Evolutionary conservation across 2,888 invertebrate species (phyloP), one percentile per base, ranked within the genome.

Genomic region (Tetragonula carbonaria): DNA sequence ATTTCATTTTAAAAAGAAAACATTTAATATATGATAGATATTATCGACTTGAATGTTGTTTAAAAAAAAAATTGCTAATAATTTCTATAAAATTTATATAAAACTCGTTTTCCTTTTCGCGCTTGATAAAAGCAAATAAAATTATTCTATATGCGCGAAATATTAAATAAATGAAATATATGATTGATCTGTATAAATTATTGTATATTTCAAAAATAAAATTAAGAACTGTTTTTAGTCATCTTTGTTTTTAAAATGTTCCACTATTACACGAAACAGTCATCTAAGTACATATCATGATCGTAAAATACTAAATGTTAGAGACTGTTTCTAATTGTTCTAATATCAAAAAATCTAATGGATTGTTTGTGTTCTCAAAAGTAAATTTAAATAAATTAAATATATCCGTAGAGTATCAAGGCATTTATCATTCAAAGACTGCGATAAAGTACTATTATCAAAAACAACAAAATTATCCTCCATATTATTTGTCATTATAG

Each of bases 131-230:
- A 11, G 63, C 23, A 84, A 78, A 63, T 78, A 33, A 75, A 83
- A 74, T 57, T 68, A 28, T 70, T 80, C 62, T 68, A 70, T 70
- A 57, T 50, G 62, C 23, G 68, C 50, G 6, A 72, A 59, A 59
- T 57, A 13, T 72, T 38, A 51, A 88, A 86, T 88, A 88, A 88
- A 88, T 86, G 88, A 86, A 81, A 81, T 38, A 51, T 70, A 59
- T 77, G 13, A 45, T 63, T 63, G 50, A 53, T 74, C 33, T 13
- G 11, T 70, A 73, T 62, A 71, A 62, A 80, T 67, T 78, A 85
- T 59, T 73, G 57, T 59, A 13, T 70, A 67, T 78, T 80, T 75
- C 33, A 78, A 55, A 57, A 71, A 65, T 68, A 55, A 66, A 55
- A 57, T 55, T 67, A 66, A 45, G 38, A 33, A 67, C 65, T 23